phyloP scores from a whole-genome alignment of 1,140 invertebrate species.

The Heliothis virescens region DNA sequence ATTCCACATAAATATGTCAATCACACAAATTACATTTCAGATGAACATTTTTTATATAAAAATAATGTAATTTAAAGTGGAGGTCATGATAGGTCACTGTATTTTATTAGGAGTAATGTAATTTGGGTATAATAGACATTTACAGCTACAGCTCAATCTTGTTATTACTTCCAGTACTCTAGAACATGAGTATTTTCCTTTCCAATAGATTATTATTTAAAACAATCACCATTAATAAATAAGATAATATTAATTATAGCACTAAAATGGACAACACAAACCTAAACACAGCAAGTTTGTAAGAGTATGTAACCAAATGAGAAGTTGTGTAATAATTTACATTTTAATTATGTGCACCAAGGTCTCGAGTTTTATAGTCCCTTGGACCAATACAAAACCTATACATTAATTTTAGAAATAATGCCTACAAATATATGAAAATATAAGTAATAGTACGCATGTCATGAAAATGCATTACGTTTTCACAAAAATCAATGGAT shows the following conservation, averaged over 20 bases:
- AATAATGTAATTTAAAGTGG: constrained; percentile 21
- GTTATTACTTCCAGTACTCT: background rate
- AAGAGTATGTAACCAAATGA: constrained; percentile 50
- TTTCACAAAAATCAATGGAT: constrained; percentile 51
- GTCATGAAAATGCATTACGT: constrained; percentile 21
- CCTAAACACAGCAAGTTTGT: constrained; percentile 19
- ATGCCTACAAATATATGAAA: constrained; percentile 15
- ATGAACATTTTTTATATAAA: no score
- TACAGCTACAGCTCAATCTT: background rate
- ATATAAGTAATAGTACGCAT: constrained; percentile 23
- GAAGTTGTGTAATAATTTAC: constrained; percentile 62
- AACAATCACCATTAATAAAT: background rate
- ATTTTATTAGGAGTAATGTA: background rate
- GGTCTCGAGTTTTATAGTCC: constrained; percentile 26
- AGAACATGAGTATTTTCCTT: background rate
- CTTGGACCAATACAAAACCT: background rate
- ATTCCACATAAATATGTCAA: no score
- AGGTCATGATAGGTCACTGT: constrained; percentile 58
- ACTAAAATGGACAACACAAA: background rate
- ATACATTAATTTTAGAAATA: background rate
- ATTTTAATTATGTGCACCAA: constrained; percentile 43
- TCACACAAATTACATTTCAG: no score
- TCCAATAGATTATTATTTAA: background rate
- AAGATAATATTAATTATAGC: constrained; percentile 19
- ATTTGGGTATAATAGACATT: background rate